Conservation (phyloP, 2,797 vertebrate species). For the Acanthurus lineatus region DNA sequence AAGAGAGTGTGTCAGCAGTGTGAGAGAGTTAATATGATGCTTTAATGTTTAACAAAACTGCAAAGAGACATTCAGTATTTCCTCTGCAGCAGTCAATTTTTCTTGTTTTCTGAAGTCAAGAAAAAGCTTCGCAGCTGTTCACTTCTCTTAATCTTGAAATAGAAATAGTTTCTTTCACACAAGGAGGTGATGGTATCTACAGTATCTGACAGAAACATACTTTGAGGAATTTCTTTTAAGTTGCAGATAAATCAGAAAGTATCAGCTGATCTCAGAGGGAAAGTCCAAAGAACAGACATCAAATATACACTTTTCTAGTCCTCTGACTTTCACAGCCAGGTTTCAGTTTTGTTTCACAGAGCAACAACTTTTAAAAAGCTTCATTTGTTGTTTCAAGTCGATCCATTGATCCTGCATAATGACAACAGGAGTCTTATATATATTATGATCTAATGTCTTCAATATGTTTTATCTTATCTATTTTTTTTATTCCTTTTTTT, state of each 20-base stretch:
- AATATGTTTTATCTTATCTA: background rate
- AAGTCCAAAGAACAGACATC: background rate
- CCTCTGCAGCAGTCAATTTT: background rate
- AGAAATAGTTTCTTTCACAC: background rate
- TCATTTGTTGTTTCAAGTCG: background rate
- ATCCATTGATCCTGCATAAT: background rate
- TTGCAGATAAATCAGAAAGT: background rate
- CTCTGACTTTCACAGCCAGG: background rate
- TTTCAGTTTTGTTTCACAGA: background rate
- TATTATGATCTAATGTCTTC: no score
- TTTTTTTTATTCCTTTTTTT: background rate
- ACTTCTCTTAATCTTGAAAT: background rate
- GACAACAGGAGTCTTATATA: no score
- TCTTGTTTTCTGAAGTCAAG: no score
- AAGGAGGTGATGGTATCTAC: no score
- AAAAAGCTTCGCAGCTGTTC: no score
- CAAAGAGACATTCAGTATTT: background rate
- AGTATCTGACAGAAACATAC: background rate
- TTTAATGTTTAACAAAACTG: background rate
- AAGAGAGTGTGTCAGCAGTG: constrained; percentile 4
- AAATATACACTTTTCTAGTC: no score
- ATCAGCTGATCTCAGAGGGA: background rate
- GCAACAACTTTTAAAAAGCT: background rate
- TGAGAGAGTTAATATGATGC: background rate
- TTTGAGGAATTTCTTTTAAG: background rate